Evolutionary conservation across 2,797 vertebrate species (phyloP), one percentile per base, ranked within the genome.

Genomic region (Phrynocephalus guinanensis): DNA sequence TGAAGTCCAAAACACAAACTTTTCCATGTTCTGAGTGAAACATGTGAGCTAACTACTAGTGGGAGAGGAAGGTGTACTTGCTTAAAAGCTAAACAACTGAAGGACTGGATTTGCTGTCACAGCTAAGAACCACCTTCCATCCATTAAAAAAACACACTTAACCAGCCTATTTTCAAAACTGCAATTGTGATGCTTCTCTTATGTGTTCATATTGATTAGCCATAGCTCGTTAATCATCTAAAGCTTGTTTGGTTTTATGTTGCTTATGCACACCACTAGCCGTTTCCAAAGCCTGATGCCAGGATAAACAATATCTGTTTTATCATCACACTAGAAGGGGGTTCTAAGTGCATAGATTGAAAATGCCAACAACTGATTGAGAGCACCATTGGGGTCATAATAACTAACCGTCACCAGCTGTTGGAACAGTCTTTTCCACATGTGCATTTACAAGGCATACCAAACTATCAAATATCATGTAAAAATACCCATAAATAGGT

Each of bases 401-500:
- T 68, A 90, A 78, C 22, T 91, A 85, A 79, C 76, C 91, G 28
- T 80, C 52, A 89, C 26, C 70, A 90, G 79, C 82, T 91, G 87
- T 52, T 91, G 60, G 88, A 93, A 91, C 16, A 56, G 3, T 86
- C 1, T 76, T 30, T 26, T 79, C 22, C 85, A 83, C 18, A 85
- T n/a, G 15, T 76, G 63, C 28, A 73, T 63, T 56, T 82, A 38
- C 18, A 85, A 91, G 85, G 72, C 50, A 76, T 81, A 66, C 10
- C 78, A 89, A 88, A 92, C 84, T 33, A 22, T 9, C 73, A 91
- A 79, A 88, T 10, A 68, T 20, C 79, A 68, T 73, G 2, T 3
- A 30, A 52, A 48, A 87, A 76, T 86, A 48, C 3, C 15, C 88
- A 18, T 67, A 83, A 91, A 70, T 15, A 88, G 7, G 1, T 1